Conservation (phyloP, 2,113 vertebrate genomes). For the Mustelus asterias region DNA sequence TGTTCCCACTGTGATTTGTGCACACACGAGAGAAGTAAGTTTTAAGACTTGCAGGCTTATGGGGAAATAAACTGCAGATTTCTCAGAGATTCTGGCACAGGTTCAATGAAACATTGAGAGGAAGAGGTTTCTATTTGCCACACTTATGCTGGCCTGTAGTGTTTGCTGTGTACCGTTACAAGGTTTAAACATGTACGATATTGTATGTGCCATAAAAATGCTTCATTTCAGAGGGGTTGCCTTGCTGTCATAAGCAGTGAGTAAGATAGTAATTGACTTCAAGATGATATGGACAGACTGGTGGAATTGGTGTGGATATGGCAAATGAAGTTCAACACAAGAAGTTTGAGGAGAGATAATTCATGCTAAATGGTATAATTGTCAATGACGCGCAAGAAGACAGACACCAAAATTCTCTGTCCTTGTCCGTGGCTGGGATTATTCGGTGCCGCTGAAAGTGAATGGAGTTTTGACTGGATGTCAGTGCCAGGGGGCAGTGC, state of each 20-base stretch:
- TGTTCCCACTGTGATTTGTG: not conserved
- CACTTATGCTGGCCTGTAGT: not conserved
- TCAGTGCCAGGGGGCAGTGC: no score
- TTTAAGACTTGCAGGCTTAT: not conserved
- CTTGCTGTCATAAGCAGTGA: not conserved
- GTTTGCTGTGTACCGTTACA: not conserved
- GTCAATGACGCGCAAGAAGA: not conserved
- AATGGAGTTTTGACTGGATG: no score
- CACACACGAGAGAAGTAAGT: not conserved
- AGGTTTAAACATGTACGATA: not conserved
- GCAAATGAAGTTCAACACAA: not conserved
- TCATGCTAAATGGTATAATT: not conserved
- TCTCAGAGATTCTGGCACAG: not conserved
- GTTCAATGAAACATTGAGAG: not conserved
- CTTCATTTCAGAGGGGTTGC: not conserved
- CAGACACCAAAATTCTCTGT: no score
- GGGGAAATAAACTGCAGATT: not conserved
- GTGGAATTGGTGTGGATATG: not conserved
- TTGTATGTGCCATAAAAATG: not conserved
- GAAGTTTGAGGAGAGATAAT: not conserved
- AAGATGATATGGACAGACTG: not conserved
- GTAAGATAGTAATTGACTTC: not conserved
- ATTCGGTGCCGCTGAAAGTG: not conserved
- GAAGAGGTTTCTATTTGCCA: not conserved
- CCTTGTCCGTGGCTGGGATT: no score